phyloP scores from a whole-genome alignment of 1,140 invertebrate genomes.

The Dysdera silvatica region DNA sequence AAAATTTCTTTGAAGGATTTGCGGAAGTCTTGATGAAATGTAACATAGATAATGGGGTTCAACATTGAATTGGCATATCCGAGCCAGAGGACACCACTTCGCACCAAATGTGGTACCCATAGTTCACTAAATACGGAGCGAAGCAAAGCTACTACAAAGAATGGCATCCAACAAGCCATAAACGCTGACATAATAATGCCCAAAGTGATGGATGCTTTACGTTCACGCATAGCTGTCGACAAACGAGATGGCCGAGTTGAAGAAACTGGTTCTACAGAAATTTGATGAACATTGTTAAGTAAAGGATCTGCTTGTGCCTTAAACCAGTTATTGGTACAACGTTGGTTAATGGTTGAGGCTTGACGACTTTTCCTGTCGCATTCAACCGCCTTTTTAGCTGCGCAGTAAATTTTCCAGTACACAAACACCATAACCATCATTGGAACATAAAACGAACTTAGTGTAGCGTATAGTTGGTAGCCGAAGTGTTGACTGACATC shows the following conservation, averaged over 20 bases:
- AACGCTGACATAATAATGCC: slow-evolving; percentile 91
- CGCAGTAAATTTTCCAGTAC: slow-evolving; percentile 90
- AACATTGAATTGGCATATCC: slow-evolving; percentile 94
- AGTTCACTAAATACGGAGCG: slow-evolving; percentile 72
- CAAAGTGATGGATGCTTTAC: slow-evolving; percentile 87
- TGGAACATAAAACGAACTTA: slow-evolving; percentile 91
- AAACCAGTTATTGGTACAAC: too few relatives aligned
- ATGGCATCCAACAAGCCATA: slow-evolving; percentile 66
- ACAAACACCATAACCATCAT: slow-evolving; percentile 94
- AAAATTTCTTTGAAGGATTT: slow-evolving; percentile 85
- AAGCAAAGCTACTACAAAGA: slow-evolving; percentile 86
- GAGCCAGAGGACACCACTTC: slow-evolving; percentile 69
- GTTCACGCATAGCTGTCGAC: slow-evolving; percentile 25
- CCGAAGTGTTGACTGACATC: slow-evolving; percentile 44
- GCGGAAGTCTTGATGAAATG: slow-evolving; percentile 86
- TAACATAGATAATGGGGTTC: slow-evolving; percentile 84
- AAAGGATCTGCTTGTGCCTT: too few relatives aligned
- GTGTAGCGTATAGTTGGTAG: slow-evolving; percentile 79
- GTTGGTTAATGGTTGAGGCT: too few relatives aligned
- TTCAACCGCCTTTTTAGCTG: slow-evolving; percentile 51
- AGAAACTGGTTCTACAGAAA: too few relatives aligned
- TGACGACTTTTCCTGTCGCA: slow-evolving; percentile 29
- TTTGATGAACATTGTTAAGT: too few relatives aligned
- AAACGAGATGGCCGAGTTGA: too few relatives aligned
- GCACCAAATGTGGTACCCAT: slow-evolving; percentile 48